Evolutionary conservation across 2,888 invertebrate species (phyloP).

Genomic region (Nebria salina): DNA sequence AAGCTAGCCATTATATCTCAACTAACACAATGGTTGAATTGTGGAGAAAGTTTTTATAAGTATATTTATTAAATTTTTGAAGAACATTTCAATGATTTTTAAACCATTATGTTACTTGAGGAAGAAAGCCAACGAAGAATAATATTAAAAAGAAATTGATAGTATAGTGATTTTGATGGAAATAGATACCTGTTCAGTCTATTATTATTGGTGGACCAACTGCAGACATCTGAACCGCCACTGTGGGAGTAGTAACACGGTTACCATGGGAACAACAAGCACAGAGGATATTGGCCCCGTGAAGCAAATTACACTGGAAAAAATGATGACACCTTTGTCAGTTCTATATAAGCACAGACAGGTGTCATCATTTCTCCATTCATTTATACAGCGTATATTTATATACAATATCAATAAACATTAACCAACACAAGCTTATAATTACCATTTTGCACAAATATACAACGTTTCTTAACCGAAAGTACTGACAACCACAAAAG

Average conservation of each 20-base stretch:
- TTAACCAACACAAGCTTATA: conserved; percentile 24
- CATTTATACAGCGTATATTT: conserved; percentile 35
- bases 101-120: neutral
- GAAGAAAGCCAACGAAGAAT: neutral
- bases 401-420: conserved; percentile 35
- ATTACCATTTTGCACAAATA: conserved; percentile 21
- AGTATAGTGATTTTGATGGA: conserved; percentile 13
- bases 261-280: conserved; percentile 62
- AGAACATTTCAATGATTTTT: neutral
- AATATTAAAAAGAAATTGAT: neutral
- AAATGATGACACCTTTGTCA: conserved; percentile 46
- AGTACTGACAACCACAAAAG: neutral
- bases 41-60: neutral
- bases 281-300: conserved; percentile 52
- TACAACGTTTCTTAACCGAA: neutral
- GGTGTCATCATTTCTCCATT: conserved; percentile 40
- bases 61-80: neutral
- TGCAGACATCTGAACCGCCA: conserved; percentile 54
- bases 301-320: conserved; percentile 46
- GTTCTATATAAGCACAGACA: conserved; percentile 12
- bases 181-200: conserved; percentile 64
- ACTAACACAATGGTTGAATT: neutral
- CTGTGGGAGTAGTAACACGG: conserved; percentile 49
- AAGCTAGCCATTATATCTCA: neutral
- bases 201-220: conserved; percentile 53